Evolutionary conservation across 2,888 invertebrate genomes (phyloP).

Genomic region (Trichopoda pennipes): DNA sequence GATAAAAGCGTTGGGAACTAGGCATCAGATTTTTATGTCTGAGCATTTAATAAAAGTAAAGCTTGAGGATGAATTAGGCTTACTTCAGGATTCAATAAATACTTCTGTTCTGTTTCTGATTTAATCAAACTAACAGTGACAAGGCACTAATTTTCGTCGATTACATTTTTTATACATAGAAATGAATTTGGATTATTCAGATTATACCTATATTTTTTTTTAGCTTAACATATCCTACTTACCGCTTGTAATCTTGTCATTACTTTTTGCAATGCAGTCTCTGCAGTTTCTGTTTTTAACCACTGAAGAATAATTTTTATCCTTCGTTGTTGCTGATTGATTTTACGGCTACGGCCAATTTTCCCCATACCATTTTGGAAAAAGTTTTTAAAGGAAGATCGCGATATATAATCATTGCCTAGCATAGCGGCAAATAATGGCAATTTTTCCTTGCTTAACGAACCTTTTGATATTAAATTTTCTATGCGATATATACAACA

Average conservation of each 20-base stretch:
- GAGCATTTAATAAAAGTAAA: too few species aligned
- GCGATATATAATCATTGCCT: constrained; percentile 94
- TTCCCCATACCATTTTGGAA: constrained; percentile 83
- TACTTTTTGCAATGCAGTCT: constrained; percentile 86
- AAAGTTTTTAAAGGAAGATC: constrained; percentile 86
- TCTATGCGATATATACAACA: constrained; percentile 89
- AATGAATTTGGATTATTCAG: too few species aligned
- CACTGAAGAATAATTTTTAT: constrained; percentile 88
- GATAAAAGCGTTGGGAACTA: too few species aligned
- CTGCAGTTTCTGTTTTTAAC: constrained; percentile 87
- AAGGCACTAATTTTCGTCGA: too few species aligned
- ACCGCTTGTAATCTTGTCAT: constrained; percentile 84
- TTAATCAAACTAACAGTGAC: too few species aligned
- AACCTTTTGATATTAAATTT: constrained; percentile 85
- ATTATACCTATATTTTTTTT: too few species aligned
- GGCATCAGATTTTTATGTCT: too few species aligned
- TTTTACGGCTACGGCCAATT: constrained; percentile 73
- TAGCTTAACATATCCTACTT: not conserved
- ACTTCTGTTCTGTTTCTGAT: too few species aligned
- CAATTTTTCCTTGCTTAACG: constrained; percentile 85
- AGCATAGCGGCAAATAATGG: constrained; percentile 91
- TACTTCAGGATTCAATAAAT: too few species aligned
- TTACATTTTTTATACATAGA: too few species aligned
- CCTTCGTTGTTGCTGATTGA: constrained; percentile 85
- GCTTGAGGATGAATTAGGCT: too few species aligned